Base-by-base conservation (phyloP, 2,888 invertebrate species). In the Byasa hedistus region DNA sequence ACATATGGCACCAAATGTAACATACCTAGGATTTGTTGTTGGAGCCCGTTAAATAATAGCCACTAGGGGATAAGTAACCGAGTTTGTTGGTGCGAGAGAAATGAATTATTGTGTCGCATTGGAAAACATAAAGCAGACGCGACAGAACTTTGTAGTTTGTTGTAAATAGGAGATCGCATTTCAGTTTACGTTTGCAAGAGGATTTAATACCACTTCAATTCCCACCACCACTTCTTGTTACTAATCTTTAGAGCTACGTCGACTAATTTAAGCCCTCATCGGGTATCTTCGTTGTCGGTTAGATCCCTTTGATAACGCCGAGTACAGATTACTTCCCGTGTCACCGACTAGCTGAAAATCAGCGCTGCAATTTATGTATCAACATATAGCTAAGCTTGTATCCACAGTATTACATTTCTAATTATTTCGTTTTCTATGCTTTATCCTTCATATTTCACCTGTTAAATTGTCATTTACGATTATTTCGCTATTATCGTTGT, bases 81-180 rank as follows among this genome's bases (percentile, higher is more conserved):
- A 21, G 32, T 12, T n/a, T n/a, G 32, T 19, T 36, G n/a, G 36
- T 32, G 57, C 57, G 36, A 3, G 24, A 48, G 19, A 59, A 59
- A 59, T 59, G 57, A 57, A 39, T 39, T 36, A 57, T 39, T 54
- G 22, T 54, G 23, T 54, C 3, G 21, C 36, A 10, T 22, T 57
- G 2, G 12, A 36, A 57, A 57, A 57, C 57, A 57, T 17, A 32
- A 54, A 56, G 17, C 56, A 19, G 56, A 19, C 56, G 56, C 52
- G 52, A 54, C 52, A 5, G 52, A 23, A 54, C 52, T 54, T 54
- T 54, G 23, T 22, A 22, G 5, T 8, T 39, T 15, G 39, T 39
- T 12, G 15, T 39, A 39, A 12, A 39, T 39, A 5, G 7, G n/a
- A 19, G 3, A 5, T n/a, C 48, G 48, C 5, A n/a, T 48, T 48